Base-by-base conservation (phyloP, 23 tunicate genomes). In the Styela clava region DNA sequence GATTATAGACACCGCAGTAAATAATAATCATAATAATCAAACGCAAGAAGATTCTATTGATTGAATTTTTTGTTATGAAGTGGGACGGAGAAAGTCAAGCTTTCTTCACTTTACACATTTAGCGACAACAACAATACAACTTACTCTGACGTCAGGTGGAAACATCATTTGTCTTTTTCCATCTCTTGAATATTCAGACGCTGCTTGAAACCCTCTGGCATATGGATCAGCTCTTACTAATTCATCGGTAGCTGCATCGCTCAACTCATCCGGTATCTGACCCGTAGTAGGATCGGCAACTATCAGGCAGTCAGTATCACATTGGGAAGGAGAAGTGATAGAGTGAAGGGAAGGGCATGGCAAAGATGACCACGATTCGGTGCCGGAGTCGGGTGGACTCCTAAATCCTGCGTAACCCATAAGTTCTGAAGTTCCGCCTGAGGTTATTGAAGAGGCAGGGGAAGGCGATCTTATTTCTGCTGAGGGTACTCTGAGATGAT, bases 281-380 rank as follows among this genome's bases (percentile, higher is more conserved):
- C 89, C 64, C 23, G 89, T 73, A n/a, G 33, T 33, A 20, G 95
- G 74, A 64, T 89, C 95, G 0, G 95, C 95, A 35, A 88, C 89
- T 1, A 89, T 72, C 33, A 89, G 82, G 56, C 89, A 89, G 62
- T 89, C 95, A 9, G 95, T 89, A 35, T 89, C 89, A 84, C 95
- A 89, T 19, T 80, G 86, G 9, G 56, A 44, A 44, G 56, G 56
- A 44, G 56, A 44, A 2, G 95, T 82, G 34, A 76, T 44, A 20
- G 81, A 76, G 31, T 21, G 1, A 16, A 76, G 81, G 0, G 81
- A 76, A 7, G 81, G 81, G 52, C 65, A 76, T 7, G 65, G 81
- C 1, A 76, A 1, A 5, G 81, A 76, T 7, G 1, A 36, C 81
- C 37, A 76, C 0, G 81, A 76, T 26, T 76, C 52, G 7, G n/a